Conservation (phyloP, 1,140 invertebrate genomes). For the Tetramorium simillimum region DNA sequence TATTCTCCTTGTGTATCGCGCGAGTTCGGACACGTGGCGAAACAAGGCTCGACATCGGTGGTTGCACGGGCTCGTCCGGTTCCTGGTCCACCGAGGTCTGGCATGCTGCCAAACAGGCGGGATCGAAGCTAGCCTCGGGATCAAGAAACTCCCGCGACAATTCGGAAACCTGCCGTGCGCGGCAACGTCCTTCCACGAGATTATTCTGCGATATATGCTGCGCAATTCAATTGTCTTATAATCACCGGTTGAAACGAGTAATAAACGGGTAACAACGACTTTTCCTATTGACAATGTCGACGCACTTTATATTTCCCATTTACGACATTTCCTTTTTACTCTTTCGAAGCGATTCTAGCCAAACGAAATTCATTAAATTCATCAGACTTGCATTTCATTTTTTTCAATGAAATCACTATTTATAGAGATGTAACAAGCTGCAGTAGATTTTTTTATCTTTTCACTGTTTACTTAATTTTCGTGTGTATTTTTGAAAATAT, state of each 20-base stretch:
- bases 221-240: slow-evolving; percentile 12
- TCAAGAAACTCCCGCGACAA: slow-evolving; percentile 57
- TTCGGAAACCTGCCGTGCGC: not conserved
- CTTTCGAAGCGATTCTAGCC: not conserved
- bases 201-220: slow-evolving; percentile 10
- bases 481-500: not conserved
- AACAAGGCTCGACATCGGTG: slow-evolving; percentile 39
- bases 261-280: not conserved
- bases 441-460: not conserved
- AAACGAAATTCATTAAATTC: slow-evolving; percentile 31
- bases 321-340: not conserved
- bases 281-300: not conserved
- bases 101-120: slow-evolving; percentile 47
- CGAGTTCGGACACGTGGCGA: slow-evolving; percentile 39
- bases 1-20: slow-evolving; percentile 39
- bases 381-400: not conserved
- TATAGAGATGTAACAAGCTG: not conserved
- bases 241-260: not conserved
- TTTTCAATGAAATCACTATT: not conserved
- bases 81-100: slow-evolving; percentile 37
- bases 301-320: not conserved
- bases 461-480: not conserved
- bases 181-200: not conserved
- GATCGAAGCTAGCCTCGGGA: slow-evolving; percentile 43
- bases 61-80: not conserved